Evolutionary conservation across 2,113 vertebrate genomes (phyloP), one percentile per base, ranked within the genome.

Genomic region (Porphyrio hochstetteri): DNA sequence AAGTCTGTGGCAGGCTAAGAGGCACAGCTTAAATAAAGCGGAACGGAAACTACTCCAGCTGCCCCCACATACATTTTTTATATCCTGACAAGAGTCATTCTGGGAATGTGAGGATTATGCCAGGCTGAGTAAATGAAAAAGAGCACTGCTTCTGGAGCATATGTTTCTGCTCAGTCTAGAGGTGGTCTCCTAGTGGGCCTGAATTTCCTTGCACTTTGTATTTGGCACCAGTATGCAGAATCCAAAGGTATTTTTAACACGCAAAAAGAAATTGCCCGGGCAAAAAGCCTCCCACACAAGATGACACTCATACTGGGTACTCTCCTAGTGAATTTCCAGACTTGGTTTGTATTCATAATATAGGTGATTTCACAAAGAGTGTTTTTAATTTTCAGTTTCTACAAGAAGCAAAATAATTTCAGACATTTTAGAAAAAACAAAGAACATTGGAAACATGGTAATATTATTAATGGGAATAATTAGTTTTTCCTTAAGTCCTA

Each of bases 21-120:
- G 68, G 78, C 70, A 57, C 36, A 85, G 59, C 71, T 96, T 70
- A 93, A 88, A 94, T 82, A 95, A 96, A 96, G 91, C 65, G 92
- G 94, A 94, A 94, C 33, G 14, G 94, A 96, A 96, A 88, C 86
- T 89, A 70, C 90, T 90, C 91, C 92, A 96, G 92, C 96, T 96
- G 88, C 90, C 92, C 89, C 68, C 65, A 70, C 75, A 76, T 4
- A 56, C 74, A 87, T 96, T 92, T 94, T 82, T 96, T 59, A 93
- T 86, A 92, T 74, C 83, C 83, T 95, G 91, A 94, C 91, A 92
- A 90, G 85, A 96, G 67, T 70, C 95, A 94, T 92, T 94, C 93
- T 94, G 92, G 92, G 94, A 95, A 97, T 95, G 91, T 61, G 59
- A 92, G 79, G 84, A 91, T 94, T 90, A 82, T 94, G 95, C 94